A percentile compares a stretch with the other conserved stretches of the same genome.
These are phyloP conservation scores for Apostichopus californicus DNA, from an alignment of 35 echinoderm and acorn worm genomes.

Conservation along the genomic window DNA sequence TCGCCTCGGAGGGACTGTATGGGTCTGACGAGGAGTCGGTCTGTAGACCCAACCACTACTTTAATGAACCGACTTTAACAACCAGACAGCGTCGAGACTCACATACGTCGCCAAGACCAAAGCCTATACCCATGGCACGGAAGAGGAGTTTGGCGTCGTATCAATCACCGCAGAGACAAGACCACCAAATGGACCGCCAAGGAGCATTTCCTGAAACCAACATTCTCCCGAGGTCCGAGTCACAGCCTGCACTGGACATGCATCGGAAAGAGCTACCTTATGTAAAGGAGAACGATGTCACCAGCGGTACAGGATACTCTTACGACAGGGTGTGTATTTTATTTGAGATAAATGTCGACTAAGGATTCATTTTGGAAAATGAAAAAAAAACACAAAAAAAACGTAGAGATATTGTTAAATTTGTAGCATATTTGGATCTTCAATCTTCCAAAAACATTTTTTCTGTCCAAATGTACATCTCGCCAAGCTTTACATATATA, in stretches of 20 bases:
- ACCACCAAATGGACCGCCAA: not conserved
- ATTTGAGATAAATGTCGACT: not conserved
- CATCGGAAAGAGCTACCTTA: not conserved
- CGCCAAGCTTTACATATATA: no score
- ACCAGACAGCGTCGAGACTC: not conserved
- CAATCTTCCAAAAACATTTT: no score
- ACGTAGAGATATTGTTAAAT: not conserved
- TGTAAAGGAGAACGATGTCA: not conserved
- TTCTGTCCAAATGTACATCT: no score
- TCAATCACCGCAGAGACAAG: not conserved
- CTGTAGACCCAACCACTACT: not conserved
- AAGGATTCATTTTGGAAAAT: not conserved
- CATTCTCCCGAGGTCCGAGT: not conserved
- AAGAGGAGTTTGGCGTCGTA: not conserved
- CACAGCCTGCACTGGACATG: not conserved
- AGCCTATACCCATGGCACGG: not conserved
- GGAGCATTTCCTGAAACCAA: not conserved
- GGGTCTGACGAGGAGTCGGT: not conserved
- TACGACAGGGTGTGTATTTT: not conserved
- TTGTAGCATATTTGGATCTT: no score
- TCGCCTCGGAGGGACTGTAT: not conserved
- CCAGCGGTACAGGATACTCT: not conserved
- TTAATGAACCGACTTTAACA: not conserved
- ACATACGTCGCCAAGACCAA: not conserved
- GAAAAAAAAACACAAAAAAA: not conserved